Evolutionary conservation across 2,797 vertebrate species (phyloP).

Genomic region (Lithobates pipiens): DNA sequence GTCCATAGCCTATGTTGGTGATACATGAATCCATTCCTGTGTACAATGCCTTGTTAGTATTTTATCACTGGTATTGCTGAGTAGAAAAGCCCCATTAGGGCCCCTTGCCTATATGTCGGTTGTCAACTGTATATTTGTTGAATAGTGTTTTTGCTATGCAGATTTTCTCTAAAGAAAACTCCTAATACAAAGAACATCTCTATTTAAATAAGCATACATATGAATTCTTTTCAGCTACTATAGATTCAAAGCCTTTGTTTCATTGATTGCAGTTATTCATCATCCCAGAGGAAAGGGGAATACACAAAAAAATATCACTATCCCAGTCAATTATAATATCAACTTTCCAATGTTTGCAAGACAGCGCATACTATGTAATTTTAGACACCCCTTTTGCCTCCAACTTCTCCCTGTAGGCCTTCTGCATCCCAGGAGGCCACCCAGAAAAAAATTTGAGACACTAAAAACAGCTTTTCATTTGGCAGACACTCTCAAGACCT

Average conservation of each 20-base stretch:
- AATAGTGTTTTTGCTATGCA: too few species aligned
- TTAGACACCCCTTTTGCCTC: constrained; percentile 37
- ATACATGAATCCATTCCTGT: too few species aligned
- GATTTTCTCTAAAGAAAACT: too few species aligned
- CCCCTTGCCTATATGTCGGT: too few species aligned
- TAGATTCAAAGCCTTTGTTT: not conserved
- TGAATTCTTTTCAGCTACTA: not conserved
- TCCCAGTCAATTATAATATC: constrained; percentile 56
- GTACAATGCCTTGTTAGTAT: too few species aligned
- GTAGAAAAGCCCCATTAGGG: too few species aligned
- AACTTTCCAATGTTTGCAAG: constrained; percentile 49
- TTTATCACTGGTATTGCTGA: too few species aligned
- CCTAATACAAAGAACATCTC: not conserved
- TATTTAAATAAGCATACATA: not conserved
- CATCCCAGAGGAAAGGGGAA: constrained; percentile 37
- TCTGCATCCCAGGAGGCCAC: constrained; percentile 15
- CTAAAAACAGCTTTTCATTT: not conserved
- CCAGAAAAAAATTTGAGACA: not conserved
- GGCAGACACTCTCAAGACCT: constrained; percentile 20
- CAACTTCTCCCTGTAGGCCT: constrained; percentile 28
- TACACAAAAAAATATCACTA: constrained; percentile 38
- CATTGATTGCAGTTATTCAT: constrained; percentile 7
- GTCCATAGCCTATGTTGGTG: too few species aligned
- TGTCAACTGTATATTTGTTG: too few species aligned
- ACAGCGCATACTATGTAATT: constrained; percentile 38